These are phyloP conservation scores for Heterotilapia buettikoferi DNA, from an alignment of 2,113 vertebrate species.

Conservation along the genomic window DNA sequence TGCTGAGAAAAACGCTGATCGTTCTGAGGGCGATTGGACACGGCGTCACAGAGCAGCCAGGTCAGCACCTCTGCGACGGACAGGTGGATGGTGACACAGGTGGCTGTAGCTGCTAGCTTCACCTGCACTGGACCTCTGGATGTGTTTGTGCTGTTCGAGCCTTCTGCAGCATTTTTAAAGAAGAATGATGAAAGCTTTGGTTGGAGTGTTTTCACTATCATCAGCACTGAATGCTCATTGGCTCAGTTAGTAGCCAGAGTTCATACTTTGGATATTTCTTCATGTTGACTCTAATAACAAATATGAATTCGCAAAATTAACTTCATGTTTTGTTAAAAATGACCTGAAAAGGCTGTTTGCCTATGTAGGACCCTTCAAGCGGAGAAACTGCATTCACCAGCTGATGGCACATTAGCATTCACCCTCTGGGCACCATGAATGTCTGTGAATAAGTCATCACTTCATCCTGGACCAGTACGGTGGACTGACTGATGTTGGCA, in stretches of 20 bases:
- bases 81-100: neutral
- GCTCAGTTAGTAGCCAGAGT: neutral
- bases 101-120: neutral
- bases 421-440: neutral
- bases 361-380: neutral
- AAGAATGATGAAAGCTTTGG: neutral
- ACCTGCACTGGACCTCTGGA: neutral
- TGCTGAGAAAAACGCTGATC: accelerated
- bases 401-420: neutral
- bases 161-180: accelerated
- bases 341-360: neutral
- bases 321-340: neutral
- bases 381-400: neutral
- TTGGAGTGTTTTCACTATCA: neutral
- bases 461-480: neutral
- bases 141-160: neutral
- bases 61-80: neutral
- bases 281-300: too few relatives aligned
- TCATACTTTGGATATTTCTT: neutral
- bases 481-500: neutral
- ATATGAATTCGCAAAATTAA: neutral
- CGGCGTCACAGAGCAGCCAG: neutral
- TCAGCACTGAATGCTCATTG: neutral
- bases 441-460: neutral
- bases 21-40: neutral